These are phyloP conservation scores for Glomeris maerens DNA, from an alignment of 1,140 invertebrate species.

Conservation along the genomic window DNA sequence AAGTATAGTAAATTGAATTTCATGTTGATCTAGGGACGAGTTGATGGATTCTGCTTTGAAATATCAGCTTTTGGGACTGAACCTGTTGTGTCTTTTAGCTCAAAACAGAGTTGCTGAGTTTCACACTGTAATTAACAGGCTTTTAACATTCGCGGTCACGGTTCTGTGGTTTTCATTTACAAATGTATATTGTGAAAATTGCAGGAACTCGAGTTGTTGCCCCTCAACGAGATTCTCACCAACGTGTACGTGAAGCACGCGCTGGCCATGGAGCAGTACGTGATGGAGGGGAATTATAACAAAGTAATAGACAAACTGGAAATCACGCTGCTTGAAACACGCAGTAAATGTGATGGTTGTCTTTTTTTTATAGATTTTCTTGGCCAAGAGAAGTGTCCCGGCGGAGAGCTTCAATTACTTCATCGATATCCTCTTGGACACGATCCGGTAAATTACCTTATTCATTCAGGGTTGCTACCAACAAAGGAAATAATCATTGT, in stretches of 20 bases:
- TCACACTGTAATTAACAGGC: slow-evolving; percentile 52
- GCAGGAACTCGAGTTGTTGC: slow-evolving; percentile 80
- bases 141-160: neutral
- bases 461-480: no score
- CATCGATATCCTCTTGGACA: slow-evolving; percentile 90
- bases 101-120: slow-evolving; percentile 97
- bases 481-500: no score
- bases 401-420: slow-evolving; percentile 91
- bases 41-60: slow-evolving; percentile 86
- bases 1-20: neutral
- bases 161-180: no score
- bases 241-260: slow-evolving; percentile 93
- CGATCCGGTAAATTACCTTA: slow-evolving; percentile 49
- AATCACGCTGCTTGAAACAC: no score
- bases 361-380: slow-evolving; percentile 56
- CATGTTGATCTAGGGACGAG: slow-evolving; percentile 40
- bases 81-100: slow-evolving; percentile 86
- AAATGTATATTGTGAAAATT: slow-evolving; percentile 11
- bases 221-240: slow-evolving; percentile 75
- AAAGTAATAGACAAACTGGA: slow-evolving; percentile 61
- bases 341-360: no score
- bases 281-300: slow-evolving; percentile 99
- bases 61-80: slow-evolving; percentile 87
- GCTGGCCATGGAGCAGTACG: slow-evolving; percentile 88
- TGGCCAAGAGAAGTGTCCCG: slow-evolving; percentile 86